A percentile compares a stretch with the other conserved stretches of the same genome.
phyloP scores from a whole-genome alignment of 2,113 vertebrate species.

The Paraplagusia blochii region DNA sequence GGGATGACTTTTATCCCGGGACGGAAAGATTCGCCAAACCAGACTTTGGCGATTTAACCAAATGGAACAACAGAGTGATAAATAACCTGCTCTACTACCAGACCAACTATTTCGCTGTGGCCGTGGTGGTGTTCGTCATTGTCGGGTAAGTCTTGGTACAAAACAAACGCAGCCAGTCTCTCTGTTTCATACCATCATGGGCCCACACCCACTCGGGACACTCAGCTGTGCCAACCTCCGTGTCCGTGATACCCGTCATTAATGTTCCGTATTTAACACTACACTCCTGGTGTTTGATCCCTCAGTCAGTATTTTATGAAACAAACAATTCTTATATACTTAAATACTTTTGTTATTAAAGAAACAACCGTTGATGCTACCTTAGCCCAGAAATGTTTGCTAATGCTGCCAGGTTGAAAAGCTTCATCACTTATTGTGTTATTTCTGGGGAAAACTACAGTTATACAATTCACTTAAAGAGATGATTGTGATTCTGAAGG shows the following conservation, averaged over 20 bases:
- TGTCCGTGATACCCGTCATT: too few species aligned
- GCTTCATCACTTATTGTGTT: too few species aligned
- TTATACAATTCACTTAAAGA: too few species aligned
- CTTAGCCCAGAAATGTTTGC: too few species aligned
- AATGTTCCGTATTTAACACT: background rate
- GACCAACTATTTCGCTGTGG: slow-evolving; percentile 89
- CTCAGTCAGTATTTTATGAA: background rate
- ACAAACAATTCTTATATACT: too few species aligned
- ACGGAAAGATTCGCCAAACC: slow-evolving; percentile 84
- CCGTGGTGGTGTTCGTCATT: slow-evolving; percentile 80
- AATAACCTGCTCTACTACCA: slow-evolving; percentile 94
- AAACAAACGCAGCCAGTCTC: slow-evolving; percentile 13
- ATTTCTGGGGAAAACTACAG: too few species aligned
- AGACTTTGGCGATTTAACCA: slow-evolving; percentile 84
- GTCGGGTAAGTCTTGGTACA: slow-evolving; percentile 83
- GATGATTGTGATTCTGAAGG: too few species aligned
- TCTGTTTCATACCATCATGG: slow-evolving; percentile 30
- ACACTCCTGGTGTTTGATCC: background rate
- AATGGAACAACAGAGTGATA: slow-evolving; percentile 96
- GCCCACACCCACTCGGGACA: slow-evolving; percentile 37
- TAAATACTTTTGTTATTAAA: too few species aligned
- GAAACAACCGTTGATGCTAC: too few species aligned
- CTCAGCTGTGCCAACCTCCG: background rate
- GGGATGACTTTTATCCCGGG: slow-evolving; percentile 90
- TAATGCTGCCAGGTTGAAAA: too few species aligned